Evolutionary conservation across 2,113 vertebrate species (phyloP).

Genomic region (Boleophthalmus pectinirostris): DNA sequence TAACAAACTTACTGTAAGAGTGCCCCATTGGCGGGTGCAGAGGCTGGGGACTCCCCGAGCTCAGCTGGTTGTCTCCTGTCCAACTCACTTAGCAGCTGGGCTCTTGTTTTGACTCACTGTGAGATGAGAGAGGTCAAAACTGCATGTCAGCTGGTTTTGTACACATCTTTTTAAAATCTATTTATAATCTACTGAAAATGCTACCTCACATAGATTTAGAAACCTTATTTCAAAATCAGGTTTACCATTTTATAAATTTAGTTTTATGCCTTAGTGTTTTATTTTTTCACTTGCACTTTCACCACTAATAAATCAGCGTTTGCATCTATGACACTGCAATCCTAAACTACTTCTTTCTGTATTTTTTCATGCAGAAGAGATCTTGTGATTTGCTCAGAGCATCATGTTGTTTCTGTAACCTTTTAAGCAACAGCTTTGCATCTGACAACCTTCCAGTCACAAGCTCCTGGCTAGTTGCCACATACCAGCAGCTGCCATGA

Average conservation of each 20-base stretch:
- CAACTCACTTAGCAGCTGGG: conserved; percentile 24
- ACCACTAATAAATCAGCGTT: conserved; percentile 23
- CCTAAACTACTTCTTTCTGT: conserved; percentile 25
- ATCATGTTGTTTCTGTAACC: conserved; percentile 72
- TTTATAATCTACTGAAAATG: background rate
- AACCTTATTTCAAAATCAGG: background rate
- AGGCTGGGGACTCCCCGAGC: conserved; percentile 29
- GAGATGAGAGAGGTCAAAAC: conserved; percentile 45
- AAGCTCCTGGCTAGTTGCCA: conserved; percentile 74
- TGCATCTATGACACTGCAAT: conserved; percentile 24
- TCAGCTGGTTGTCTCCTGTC: conserved; percentile 43
- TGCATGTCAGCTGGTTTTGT: conserved; percentile 18
- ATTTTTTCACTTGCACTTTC: background rate
- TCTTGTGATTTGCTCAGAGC: conserved; percentile 81
- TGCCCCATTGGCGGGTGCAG: conserved; percentile 22
- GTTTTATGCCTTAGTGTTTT: background rate
- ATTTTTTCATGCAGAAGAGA: conserved; percentile 42
- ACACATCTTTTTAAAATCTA: conserved; percentile 22
- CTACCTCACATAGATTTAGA: conserved; percentile 25
- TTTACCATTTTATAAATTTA: background rate
- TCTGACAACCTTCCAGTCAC: conserved; percentile 73
- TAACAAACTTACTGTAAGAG: conserved; percentile 30
- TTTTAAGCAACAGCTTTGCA: conserved; percentile 73
- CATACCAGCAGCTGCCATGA: conserved; percentile 60
- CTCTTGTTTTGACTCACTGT: conserved; percentile 42